Conservation (phyloP, 2,797 vertebrate species). For the Hemibagrus guttatus region DNA sequence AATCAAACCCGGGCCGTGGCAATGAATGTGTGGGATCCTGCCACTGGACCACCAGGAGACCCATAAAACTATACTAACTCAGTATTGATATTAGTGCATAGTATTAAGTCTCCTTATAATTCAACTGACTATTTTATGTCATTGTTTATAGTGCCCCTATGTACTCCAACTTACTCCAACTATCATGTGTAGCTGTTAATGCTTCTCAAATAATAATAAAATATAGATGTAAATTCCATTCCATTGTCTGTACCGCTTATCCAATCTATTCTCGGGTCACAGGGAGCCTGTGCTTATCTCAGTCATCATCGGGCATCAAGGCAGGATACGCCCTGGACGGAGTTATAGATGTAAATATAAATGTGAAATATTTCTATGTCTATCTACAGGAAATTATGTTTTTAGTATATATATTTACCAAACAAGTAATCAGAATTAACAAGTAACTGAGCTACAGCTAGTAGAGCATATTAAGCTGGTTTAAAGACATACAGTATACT, state of each 20-base stretch:
- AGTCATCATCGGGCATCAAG: no score
- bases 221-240: no score
- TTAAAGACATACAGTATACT: neutral
- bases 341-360: no score
- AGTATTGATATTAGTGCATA: neutral
- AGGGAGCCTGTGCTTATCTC: no score
- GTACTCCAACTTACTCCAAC: neutral
- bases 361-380: neutral
- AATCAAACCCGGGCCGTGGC: no score
- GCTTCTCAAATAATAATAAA: neutral
- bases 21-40: no score
- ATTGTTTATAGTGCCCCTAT: neutral
- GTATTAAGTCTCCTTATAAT: neutral
- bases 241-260: no score
- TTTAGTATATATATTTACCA: conserved; percentile 9
- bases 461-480: conserved; percentile 43
- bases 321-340: no score
- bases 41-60: no score
- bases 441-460: neutral
- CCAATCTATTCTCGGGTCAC: no score
- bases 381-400: neutral
- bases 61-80: no score
- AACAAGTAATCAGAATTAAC: neutral
- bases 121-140: neutral
- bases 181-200: neutral